Percentiles rank a stretch among this genome's conserved stretches.
Evolutionary conservation across 2,888 invertebrate genomes (phyloP).

Genomic region (Keiferia lycopersicella): DNA sequence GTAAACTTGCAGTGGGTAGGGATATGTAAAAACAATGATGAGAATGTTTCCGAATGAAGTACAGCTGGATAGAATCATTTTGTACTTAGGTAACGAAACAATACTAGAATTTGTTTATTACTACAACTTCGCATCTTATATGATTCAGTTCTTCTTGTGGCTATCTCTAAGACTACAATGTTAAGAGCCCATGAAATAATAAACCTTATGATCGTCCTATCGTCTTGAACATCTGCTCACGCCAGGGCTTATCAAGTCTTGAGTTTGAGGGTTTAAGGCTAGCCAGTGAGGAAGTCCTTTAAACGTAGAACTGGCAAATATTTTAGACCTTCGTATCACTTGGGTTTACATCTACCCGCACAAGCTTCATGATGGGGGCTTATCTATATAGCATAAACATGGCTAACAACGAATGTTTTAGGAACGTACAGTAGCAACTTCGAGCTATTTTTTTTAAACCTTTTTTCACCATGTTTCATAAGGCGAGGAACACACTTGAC

Average conservation of each 20-base stretch:
- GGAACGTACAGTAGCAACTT: neutral
- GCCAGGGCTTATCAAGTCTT: conserved; percentile 1
- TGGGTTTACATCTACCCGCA: no score
- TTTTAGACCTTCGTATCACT: neutral
- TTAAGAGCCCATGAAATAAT: conserved; percentile 1
- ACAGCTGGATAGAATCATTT: no score
- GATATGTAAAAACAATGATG: no score
- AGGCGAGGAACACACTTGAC: no score
- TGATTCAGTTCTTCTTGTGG: neutral
- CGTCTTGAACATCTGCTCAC: conserved; percentile 9
- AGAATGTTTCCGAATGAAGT: no score
- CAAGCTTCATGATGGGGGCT: neutral
- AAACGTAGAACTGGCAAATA: neutral
- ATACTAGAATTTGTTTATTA: no score
- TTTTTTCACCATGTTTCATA: no score
- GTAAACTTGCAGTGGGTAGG: no score
- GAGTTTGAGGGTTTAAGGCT: neutral
- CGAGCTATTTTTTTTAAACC: neutral
- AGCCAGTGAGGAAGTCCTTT: neutral
- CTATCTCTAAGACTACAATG: neutral
- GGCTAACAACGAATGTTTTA: neutral
- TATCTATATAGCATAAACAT: neutral
- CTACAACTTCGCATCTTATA: no score
- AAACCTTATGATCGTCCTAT: conserved; percentile 6
- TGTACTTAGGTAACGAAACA: no score